These are phyloP conservation scores for Troides helena DNA, from an alignment of 2,888 invertebrate species.

Conservation along the genomic window DNA sequence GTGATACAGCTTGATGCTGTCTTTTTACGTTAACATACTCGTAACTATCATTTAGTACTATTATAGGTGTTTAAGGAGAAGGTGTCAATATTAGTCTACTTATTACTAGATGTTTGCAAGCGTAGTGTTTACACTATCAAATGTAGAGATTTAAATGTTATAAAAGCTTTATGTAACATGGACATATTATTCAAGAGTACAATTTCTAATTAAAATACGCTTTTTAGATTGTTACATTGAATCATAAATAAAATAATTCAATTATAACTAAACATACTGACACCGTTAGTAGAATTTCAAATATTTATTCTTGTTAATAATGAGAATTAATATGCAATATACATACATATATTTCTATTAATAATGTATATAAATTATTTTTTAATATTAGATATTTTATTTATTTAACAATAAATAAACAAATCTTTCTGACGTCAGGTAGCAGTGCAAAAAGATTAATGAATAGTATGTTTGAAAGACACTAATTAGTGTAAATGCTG, in stretches of 20 bases:
- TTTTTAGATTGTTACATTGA: constrained; percentile 35
- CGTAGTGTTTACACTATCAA: constrained; percentile 34
- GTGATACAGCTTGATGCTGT: constrained; percentile 72
- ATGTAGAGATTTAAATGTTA: constrained; percentile 40
- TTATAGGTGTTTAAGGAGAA: constrained; percentile 58
- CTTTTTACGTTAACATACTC: constrained; percentile 55
- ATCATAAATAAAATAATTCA: constrained; percentile 9
- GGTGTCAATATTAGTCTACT: constrained; percentile 58
- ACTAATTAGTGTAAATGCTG: too few relatives aligned
- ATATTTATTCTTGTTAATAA: constrained; percentile 1
- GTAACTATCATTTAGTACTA: constrained; percentile 56
- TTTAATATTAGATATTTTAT: constrained; percentile 4
- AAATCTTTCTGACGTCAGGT: too few relatives aligned
- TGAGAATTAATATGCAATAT: background rate
- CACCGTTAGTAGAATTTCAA: background rate
- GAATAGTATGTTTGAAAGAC: too few relatives aligned
- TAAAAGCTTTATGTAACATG: constrained; percentile 29
- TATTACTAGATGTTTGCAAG: constrained; percentile 54
- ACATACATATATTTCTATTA: background rate
- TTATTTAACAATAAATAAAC: background rate
- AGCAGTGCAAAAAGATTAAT: too few relatives aligned
- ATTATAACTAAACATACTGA: background rate
- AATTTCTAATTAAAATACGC: constrained; percentile 39
- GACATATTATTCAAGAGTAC: constrained; percentile 40
- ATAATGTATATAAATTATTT: background rate